Base-by-base conservation (phyloP, 2,113 vertebrate species). In the Indri indri region DNA sequence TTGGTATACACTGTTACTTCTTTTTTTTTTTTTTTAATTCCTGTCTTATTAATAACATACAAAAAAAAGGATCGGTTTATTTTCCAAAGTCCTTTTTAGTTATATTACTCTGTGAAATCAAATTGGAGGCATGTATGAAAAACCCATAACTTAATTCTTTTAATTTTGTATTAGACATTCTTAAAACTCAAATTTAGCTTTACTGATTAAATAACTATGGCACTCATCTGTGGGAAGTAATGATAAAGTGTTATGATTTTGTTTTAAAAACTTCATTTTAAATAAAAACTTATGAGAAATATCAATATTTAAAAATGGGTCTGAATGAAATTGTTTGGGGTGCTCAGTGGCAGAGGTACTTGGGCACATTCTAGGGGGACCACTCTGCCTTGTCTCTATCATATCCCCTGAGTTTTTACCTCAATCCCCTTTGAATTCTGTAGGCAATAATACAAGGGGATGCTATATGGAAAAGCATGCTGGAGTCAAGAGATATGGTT, bases 111-210 rank as follows among this genome's bases (percentile, higher is more conserved):
- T n/a, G n/a, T 34, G 23, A 85, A 66, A 89, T 74, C 32, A 50
- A 27, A 8, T 59, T 57, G 34, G 5, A 45, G 2, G 5, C 30
- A 22, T 63, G 1, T 68, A 65, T 50, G 8, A 50, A 70, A 23
- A 13, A 90, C 6, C 12, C 16, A 42, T 2, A 68, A 5, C 3
- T 92, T 88, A 54, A 2, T 11, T 80, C 16, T 83, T 25, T 22
- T 52, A 65, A 73, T 88, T 23, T 32, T 91, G 74, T 74, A n/a
- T 45, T 73, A 30, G 5, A 77, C 12, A 45, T 3, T 90, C 34
- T 82, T 90, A 77, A 63, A 91, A 71, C 7, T 90, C 37, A 90
- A 90, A 73, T 45, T 52, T 81, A 70, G 11, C 40, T 11, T 42
- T 88, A 68, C 2, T 34, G 7, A 3, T 93, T 88, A 47, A 52